Evolutionary conservation across 2,797 vertebrate genomes (phyloP).

Genomic region (Hipposideros larvatus): DNA sequence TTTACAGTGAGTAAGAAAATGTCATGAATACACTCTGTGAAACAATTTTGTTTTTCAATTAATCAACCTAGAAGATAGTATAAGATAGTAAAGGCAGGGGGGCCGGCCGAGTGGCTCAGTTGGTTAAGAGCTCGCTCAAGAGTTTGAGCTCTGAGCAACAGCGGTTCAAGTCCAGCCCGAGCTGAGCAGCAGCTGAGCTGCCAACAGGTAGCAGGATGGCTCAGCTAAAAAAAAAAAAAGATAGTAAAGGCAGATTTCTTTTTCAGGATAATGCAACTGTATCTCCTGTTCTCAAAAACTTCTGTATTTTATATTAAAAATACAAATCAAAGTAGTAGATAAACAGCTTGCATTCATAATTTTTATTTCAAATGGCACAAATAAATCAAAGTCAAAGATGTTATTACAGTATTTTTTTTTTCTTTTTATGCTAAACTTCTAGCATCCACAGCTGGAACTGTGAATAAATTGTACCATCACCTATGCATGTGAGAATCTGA

Average conservation of each 20-base stretch:
- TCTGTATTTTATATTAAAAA: neutral
- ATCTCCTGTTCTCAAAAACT: neutral
- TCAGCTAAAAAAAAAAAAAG: no score
- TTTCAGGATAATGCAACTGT: neutral
- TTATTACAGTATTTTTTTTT: conserved; percentile 42
- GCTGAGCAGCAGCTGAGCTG: no score
- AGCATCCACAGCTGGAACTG: neutral
- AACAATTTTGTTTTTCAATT: conserved; percentile 35
- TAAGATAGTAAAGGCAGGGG: neutral
- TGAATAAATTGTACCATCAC: conserved; percentile 33
- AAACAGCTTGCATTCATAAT: neutral
- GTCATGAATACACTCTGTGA: neutral
- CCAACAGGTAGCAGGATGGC: no score
- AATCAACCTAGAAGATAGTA: neutral
- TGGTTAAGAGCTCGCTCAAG: no score
- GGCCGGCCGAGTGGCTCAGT: no score
- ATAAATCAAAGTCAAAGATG: conserved; percentile 57
- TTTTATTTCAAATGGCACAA: conserved; percentile 65
- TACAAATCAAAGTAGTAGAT: conserved; percentile 18
- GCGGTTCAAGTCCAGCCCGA: no score
- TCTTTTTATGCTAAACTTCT: conserved; percentile 19
- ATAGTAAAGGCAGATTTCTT: neutral
- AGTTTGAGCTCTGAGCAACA: no score
- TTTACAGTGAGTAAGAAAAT: conserved; percentile 36
- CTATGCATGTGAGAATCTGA: neutral